Conservation (phyloP, 2,888 invertebrate species). For the Pristionchus arcanus region DNA sequence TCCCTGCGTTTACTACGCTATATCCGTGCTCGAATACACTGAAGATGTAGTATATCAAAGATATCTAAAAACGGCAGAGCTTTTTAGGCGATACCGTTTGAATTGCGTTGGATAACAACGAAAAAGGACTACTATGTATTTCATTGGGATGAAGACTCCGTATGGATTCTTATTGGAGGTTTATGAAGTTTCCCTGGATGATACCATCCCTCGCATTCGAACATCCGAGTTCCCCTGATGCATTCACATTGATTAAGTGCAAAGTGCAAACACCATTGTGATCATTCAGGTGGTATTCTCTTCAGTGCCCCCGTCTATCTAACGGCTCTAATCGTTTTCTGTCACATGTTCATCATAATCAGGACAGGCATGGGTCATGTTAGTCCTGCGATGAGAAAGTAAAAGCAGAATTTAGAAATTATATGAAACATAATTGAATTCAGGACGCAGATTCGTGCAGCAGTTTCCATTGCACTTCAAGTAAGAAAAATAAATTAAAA, state of each 20-base stretch:
- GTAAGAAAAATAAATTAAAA: background rate
- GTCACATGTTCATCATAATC: slow-evolving; percentile 32
- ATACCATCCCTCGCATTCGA: too few species aligned
- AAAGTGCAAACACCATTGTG: background rate
- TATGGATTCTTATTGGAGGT: slow-evolving; percentile 6
- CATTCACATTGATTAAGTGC: too few species aligned
- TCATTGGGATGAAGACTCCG: background rate
- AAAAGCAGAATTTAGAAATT: background rate
- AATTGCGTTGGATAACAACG: slow-evolving; percentile 1
- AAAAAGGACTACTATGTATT: background rate
- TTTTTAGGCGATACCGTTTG: background rate
- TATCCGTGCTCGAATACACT: background rate
- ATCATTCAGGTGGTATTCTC: background rate
- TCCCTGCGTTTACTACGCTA: background rate
- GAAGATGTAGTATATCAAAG: background rate
- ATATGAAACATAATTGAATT: background rate
- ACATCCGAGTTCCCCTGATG: too few species aligned
- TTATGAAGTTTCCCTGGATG: too few species aligned
- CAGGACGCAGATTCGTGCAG: slow-evolving; percentile 21
- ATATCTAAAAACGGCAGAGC: too few species aligned
- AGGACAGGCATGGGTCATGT: background rate
- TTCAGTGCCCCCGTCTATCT: background rate
- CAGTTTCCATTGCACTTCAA: slow-evolving; percentile 27
- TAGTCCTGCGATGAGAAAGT: background rate
- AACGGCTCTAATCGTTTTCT: background rate